Conservation (phyloP, 2,797 vertebrate species). For the Eulemur albifrons region DNA sequence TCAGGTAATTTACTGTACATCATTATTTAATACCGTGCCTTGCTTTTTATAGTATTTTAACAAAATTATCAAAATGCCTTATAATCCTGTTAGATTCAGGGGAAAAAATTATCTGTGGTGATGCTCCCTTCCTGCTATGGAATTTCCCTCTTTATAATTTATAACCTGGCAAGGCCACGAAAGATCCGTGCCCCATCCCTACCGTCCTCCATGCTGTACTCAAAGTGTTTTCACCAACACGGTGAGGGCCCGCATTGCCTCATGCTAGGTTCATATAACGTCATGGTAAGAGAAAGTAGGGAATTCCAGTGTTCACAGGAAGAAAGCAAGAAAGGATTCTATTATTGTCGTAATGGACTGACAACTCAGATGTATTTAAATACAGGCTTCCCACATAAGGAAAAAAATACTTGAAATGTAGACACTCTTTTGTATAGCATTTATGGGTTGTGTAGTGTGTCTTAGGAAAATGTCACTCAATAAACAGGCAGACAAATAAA, state of each 20-base stretch:
- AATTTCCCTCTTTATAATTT: background rate
- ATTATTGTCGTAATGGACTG: background rate
- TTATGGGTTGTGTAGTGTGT: background rate
- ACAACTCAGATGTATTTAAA: conserved; percentile 23
- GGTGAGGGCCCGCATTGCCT: background rate
- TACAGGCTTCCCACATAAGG: background rate
- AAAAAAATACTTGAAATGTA: background rate
- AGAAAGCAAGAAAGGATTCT: background rate
- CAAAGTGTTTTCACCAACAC: background rate
- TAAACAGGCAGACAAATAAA: background rate
- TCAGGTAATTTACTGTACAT: background rate
- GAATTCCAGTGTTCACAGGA: background rate
- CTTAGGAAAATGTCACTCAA: background rate
- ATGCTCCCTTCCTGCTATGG: background rate
- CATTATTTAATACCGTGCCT: background rate
- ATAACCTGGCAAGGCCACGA: background rate
- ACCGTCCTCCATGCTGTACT: background rate
- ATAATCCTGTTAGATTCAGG: background rate
- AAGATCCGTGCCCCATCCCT: background rate
- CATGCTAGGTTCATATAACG: background rate
- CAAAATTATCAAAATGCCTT: background rate
- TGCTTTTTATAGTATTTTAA: background rate
- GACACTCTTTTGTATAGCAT: background rate
- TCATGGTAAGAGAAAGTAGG: background rate
- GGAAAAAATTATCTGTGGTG: background rate